Percentiles rank a stretch among this genome's conserved stretches.
phyloP scores from a whole-genome alignment of 2,113 vertebrate genomes.

The Eupsittula cactorum region DNA sequence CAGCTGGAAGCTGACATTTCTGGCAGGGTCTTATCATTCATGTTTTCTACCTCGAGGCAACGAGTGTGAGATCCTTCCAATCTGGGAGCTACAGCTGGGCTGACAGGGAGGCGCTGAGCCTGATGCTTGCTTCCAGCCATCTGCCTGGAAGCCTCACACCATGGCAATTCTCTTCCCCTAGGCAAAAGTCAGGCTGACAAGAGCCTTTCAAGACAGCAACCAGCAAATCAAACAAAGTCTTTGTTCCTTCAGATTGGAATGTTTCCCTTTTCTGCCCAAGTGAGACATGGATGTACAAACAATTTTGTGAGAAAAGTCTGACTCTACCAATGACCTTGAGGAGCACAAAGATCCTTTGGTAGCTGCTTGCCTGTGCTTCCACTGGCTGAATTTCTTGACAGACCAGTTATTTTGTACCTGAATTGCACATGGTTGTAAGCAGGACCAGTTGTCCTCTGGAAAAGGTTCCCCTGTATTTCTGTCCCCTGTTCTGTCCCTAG shows the following conservation, averaged over 20 bases:
- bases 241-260: slow-evolving; percentile 64
- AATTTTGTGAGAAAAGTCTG: slow-evolving; percentile 67
- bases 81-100: slow-evolving; percentile 62
- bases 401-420: slow-evolving; percentile 32
- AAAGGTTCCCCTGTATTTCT: not conserved
- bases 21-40: slow-evolving; percentile 62
- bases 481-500: not conserved
- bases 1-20: slow-evolving; percentile 59
- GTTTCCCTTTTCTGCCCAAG: slow-evolving; percentile 60
- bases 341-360: slow-evolving; percentile 50
- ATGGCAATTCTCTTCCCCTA: slow-evolving; percentile 36
- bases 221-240: slow-evolving; percentile 59
- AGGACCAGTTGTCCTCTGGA: not conserved
- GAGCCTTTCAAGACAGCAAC: slow-evolving; percentile 60
- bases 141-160: slow-evolving; percentile 61
- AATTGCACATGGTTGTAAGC: slow-evolving; percentile 19
- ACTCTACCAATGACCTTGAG: slow-evolving; percentile 25
- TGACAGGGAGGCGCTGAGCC: slow-evolving; percentile 4
- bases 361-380: slow-evolving; percentile 14
- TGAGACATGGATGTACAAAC: slow-evolving; percentile 60
- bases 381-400: slow-evolving; percentile 38
- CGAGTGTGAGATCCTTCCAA: slow-evolving; percentile 51
- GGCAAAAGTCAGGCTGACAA: slow-evolving; percentile 63
- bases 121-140: slow-evolving; percentile 50
- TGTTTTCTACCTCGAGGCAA: slow-evolving; percentile 58